Percentiles rank a stretch among this genome's conserved stretches.
Evolutionary conservation across 2,888 invertebrate genomes (phyloP).

Genomic region (Frankliniella intonsa): DNA sequence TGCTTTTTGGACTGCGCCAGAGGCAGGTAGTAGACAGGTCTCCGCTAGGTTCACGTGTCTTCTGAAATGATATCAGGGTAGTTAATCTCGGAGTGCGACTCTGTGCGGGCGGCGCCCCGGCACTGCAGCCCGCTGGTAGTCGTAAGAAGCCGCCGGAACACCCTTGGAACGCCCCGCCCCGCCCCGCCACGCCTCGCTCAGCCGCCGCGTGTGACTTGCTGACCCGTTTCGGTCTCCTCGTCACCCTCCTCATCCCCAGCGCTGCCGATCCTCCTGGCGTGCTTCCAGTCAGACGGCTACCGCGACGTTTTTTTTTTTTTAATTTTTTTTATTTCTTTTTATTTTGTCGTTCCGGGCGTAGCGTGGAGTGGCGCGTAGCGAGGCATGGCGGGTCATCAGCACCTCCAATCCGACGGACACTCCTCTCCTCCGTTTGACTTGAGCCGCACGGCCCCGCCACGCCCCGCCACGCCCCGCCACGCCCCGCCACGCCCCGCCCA

Average conservation of each 20-base stretch:
- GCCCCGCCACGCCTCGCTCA: too few relatives aligned
- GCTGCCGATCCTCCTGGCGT: not conserved
- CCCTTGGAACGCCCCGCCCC: too few relatives aligned
- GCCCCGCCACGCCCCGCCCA: not conserved
- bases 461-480: too few relatives aligned
- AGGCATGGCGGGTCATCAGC: not conserved
- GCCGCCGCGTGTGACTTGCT: too few relatives aligned
- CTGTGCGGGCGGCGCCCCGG: not conserved
- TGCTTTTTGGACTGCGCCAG: too few relatives aligned
- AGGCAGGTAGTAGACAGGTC: too few relatives aligned
- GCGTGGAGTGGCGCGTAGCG: not conserved
- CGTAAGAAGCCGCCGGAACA: not conserved
- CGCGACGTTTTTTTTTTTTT: not conserved
- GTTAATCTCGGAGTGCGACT: not conserved
- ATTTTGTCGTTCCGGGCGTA: not conserved
- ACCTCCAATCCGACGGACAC: not conserved
- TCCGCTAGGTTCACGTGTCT: not conserved
- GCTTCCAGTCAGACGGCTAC: not conserved
- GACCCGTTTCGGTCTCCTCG: too few relatives aligned
- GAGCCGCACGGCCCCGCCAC: too few relatives aligned
- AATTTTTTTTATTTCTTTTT: not conserved
- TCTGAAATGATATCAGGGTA: not conserved
- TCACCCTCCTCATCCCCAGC: not conserved
- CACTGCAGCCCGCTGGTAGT: too few relatives aligned
- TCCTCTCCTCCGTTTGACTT: too few relatives aligned